Evolutionary conservation across 2,797 vertebrate species (phyloP), one percentile per base, ranked within the genome.

Genomic region (Cuculus canorus): DNA sequence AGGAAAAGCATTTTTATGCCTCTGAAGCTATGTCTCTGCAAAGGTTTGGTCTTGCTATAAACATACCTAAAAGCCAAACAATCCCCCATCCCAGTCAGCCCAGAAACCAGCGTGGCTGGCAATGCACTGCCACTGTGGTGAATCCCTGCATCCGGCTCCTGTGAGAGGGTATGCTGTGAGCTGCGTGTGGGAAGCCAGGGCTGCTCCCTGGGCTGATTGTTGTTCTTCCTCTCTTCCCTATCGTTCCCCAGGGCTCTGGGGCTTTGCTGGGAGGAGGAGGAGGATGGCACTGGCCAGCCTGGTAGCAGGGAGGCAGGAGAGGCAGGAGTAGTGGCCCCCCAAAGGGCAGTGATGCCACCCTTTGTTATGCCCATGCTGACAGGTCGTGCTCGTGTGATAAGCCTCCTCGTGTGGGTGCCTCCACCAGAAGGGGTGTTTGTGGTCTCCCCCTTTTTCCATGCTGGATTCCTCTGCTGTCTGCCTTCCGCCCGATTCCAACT

Each of bases 191-290:
- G 43, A 76, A 15, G 43, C 4, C 12, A 17, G 53, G 35, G n/a
- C 68, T 8, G 13, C 52, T 72, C 35, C 47, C 53, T 0, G 1
- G 11, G 27, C 9, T 19, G 59, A 41, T 10, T 18, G 13, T 12
- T 32, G 52, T 61, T 11, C 32, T 79, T 57, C 43, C 33, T 69
- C 17, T 27, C 5, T 3, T 50, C 50, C 17, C 54, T 0, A 0
- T 47, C 35, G 1, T 0, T 77, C 28, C 54, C 53, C 22, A 6
- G n/a, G 35, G 63, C 59, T 7, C 5, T 30, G 0, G 0, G 33
- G 59, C 73, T 63, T 79, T 37, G 32, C 53, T 1, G 7, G 54
- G 33, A 30, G 32, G 13, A 61, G 33, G 18, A 82, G 33, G 21
- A 61, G 33, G 18, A 82, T 32, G 21, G 6, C 45, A 48, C 72